Evolutionary conservation across 2,113 vertebrate species (phyloP).

Genomic region (Trichechus manatus): DNA sequence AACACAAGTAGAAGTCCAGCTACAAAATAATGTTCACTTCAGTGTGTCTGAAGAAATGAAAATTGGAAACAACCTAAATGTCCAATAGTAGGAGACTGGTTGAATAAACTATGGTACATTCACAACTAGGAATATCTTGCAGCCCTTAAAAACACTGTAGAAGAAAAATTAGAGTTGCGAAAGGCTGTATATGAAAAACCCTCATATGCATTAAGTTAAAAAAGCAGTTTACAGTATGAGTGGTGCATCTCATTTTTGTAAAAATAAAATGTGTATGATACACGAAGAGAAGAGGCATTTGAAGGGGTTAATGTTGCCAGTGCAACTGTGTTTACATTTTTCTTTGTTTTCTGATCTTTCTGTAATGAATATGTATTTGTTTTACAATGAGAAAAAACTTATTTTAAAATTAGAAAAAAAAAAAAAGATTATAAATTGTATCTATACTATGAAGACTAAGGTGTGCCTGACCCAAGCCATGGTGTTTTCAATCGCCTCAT

Average conservation of each 20-base stretch:
- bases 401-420: not conserved
- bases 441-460: not conserved
- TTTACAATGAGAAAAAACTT: not conserved
- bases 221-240: not conserved
- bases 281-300: not conserved
- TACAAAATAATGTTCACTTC: not conserved
- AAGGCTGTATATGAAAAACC: not conserved
- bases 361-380: not conserved
- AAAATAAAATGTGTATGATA: not conserved
- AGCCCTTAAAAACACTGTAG: not conserved
- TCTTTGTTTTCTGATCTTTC: slow-evolving; percentile 19
- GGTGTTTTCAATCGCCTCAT: too few relatives aligned
- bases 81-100: not conserved
- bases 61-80: not conserved
- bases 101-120: not conserved
- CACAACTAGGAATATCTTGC: not conserved
- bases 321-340: not conserved
- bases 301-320: not conserved
- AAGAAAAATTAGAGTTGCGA: not conserved
- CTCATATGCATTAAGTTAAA: not conserved
- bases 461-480: too few relatives aligned
- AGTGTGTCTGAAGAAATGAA: not conserved
- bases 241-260: not conserved
- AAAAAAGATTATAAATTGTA: not conserved
- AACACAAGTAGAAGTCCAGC: not conserved